Evolutionary conservation across 1,140 invertebrate genomes (phyloP).

Genomic region (Tribolium castaneum): DNA sequence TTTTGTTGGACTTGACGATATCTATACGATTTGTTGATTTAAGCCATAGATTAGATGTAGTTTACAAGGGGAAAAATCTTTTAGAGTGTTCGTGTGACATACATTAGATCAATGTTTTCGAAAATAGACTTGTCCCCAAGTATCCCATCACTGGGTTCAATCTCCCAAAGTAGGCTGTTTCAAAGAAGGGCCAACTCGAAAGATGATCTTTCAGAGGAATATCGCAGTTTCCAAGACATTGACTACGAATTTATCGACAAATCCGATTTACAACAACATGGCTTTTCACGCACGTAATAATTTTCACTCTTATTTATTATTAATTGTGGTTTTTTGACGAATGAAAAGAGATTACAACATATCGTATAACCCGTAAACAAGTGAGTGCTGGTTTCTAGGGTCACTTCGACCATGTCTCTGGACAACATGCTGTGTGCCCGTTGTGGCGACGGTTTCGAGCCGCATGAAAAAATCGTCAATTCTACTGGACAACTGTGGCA

Average conservation of each 20-base stretch:
- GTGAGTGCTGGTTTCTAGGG: slow-evolving; percentile 70
- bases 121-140: slow-evolving; percentile 54
- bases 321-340: neutral
- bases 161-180: slow-evolving; percentile 52
- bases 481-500: slow-evolving; percentile 99
- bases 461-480: slow-evolving; percentile 98
- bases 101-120: neutral
- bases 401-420: slow-evolving; percentile 81
- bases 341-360: neutral
- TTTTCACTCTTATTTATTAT: neutral
- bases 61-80: no score
- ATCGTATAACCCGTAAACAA: neutral
- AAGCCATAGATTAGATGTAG: no score
- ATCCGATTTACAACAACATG: neutral
- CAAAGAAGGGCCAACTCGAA: slow-evolving; percentile 52
- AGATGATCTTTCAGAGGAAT: slow-evolving; percentile 45
- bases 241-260: slow-evolving; percentile 49
- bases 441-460: slow-evolving; percentile 93
- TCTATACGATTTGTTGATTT: neutral
- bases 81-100: slow-evolving; percentile 3
- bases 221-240: slow-evolving; percentile 49
- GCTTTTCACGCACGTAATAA: slow-evolving; percentile 20
- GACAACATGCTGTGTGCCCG: slow-evolving; percentile 93
- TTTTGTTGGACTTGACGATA: no score
- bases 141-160: slow-evolving; percentile 51